A percentile compares a stretch with the other conserved stretches of the same genome.
Conservation (phyloP, 2,888 invertebrate genomes). For the Coleophora deauratella region DNA sequence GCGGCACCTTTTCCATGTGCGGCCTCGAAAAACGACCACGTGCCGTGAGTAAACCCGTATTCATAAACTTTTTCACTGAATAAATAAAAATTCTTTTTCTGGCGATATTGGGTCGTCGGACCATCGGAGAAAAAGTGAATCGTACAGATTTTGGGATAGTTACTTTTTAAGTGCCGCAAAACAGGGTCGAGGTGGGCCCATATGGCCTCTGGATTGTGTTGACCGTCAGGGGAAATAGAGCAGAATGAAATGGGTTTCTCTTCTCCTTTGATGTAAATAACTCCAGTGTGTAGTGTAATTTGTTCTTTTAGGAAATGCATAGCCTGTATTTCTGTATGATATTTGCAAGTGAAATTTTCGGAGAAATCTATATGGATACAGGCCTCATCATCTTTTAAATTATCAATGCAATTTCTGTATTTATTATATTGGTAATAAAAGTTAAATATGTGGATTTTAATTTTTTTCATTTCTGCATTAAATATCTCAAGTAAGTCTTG, state of each 20-base stretch:
- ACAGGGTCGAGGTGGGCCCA: conserved; percentile 17
- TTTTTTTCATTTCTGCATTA: conserved; percentile 8
- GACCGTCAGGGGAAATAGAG: conserved; percentile 12
- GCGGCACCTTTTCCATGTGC: conserved; percentile 16
- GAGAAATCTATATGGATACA: conserved; percentile 6
- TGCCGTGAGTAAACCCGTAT: conserved; percentile 5
- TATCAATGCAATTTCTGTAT: conserved; percentile 7
- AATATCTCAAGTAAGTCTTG: conserved; percentile 7
- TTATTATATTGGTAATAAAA: conserved; percentile 7
- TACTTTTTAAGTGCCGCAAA: conserved; percentile 8
- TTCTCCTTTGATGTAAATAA: conserved; percentile 10
- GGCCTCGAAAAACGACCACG: conserved; percentile 14
- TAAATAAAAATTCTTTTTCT: conserved; percentile 9
- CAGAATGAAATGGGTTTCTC: conserved; percentile 11
- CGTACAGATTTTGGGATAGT: not conserved
- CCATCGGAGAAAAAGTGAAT: conserved; percentile 5
- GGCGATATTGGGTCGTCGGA: conserved; percentile 6
- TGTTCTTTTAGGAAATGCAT: conserved; percentile 13
- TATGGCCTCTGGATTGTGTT: conserved; percentile 14
- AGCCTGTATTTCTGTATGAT: conserved; percentile 7
- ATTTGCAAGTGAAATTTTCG: conserved; percentile 10
- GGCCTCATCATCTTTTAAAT: conserved; percentile 1
- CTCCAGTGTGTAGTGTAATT: conserved; percentile 14
- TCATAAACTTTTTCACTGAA: conserved; percentile 6
- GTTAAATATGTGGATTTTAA: conserved; percentile 11